phyloP scores from a whole-genome alignment of 2,888 invertebrate genomes.

The Rotaria magnacalcarata region DNA sequence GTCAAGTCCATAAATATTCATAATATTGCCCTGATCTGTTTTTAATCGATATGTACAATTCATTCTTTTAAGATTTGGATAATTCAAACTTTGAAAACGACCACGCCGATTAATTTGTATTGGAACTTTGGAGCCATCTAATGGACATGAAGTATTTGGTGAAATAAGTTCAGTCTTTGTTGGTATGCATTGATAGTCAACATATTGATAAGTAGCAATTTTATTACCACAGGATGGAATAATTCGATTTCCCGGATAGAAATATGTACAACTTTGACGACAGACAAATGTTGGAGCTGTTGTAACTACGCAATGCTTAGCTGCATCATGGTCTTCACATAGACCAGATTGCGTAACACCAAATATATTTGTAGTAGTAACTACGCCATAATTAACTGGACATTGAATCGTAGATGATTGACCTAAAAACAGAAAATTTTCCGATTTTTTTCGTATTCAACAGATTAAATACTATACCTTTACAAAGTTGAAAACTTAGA shows the following conservation, averaged over 20 bases:
- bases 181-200: conserved; percentile 19
- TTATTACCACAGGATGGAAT: background rate
- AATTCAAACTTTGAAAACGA: background rate
- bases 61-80: background rate
- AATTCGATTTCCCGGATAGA: background rate
- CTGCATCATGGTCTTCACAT: background rate
- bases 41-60: conserved; percentile 1
- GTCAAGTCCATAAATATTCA: conserved; percentile 12
- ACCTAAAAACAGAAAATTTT: background rate
- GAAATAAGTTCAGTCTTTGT: background rate
- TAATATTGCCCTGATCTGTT: background rate
- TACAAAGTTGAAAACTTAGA: background rate
- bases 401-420: background rate
- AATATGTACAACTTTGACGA: background rate
- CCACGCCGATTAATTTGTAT: background rate
- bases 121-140: background rate
- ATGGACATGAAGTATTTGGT: background rate
- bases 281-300: background rate
- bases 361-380: background rate
- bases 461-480: background rate
- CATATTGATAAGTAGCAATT: background rate
- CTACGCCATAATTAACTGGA: background rate
- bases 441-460: background rate
- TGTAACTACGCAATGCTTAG: background rate
- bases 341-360: background rate